Conservation (phyloP, 2,888 invertebrate genomes). For the Chloroclystis v-ata region DNA sequence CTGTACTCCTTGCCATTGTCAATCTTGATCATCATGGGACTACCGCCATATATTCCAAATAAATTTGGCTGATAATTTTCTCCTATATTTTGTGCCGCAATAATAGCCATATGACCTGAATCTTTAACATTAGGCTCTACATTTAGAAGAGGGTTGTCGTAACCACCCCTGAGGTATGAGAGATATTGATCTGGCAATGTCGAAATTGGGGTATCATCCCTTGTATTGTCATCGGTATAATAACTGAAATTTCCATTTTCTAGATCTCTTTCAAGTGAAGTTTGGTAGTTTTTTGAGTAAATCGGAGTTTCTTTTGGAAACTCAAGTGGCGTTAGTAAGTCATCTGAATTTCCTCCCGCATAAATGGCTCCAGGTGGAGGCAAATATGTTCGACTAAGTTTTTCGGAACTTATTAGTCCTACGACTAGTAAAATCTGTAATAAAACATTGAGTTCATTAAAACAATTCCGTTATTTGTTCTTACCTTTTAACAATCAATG, state of each 20-base stretch:
- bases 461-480: no score
- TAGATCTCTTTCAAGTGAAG: no score
- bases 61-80: conserved; percentile 13
- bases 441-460: conserved; percentile 3
- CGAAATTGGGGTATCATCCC: no score
- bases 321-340: conserved; percentile 46
- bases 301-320: conserved; percentile 35
- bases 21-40: conserved; percentile 13
- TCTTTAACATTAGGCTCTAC: not conserved
- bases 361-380: conserved; percentile 57
- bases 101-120: not conserved
- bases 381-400: conserved; percentile 55
- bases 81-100: not conserved
- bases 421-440: conserved; percentile 54
- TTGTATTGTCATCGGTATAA: not conserved
- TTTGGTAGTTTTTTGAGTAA: not conserved
- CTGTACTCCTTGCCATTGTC: not conserved
- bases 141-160: not conserved
- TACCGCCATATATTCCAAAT: conserved; percentile 22
- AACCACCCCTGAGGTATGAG: not conserved
- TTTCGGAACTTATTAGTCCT: conserved; percentile 46
- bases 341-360: conserved; percentile 50
- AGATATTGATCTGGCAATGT: not conserved
- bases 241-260: not conserved
- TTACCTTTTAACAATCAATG: no score